Evolutionary conservation across 2,888 invertebrate species (phyloP), one percentile per base, ranked within the genome.

Genomic region (Diloba caeruleocephala): DNA sequence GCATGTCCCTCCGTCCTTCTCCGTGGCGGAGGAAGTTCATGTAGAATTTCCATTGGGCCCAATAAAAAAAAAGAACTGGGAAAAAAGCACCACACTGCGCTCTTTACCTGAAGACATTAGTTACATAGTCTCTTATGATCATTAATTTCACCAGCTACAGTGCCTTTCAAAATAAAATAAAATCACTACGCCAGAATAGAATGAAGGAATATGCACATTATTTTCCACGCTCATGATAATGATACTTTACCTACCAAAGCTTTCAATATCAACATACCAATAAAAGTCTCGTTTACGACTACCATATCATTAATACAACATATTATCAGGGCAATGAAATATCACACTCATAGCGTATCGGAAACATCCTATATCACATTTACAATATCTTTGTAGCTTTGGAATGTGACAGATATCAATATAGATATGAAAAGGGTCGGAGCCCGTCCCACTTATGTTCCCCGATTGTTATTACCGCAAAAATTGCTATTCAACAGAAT

Each of bases 401-500:
- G 67, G 66, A 79, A 81, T 82, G 77, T 84, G 84, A 83, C 82
- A 81, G 80, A 81, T 78, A 85, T 81, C 81, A 82, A 86, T 85
- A 81, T 78, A 78, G 75, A 80, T 76, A 82, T 79, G 83, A 84
- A 78, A 83, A 87, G 85, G 87, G 85, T 85, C 85, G 79, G 61
- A n/a, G 53, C 60, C 63, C 68, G 52, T 68, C 77, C 79, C 82
- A 83, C 85, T 88, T 88, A 87, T 84, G 85, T 79, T 82, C 75
- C 78, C 70, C 81, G 81, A 88, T 87, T 84, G 87, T 88, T 89
- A 88, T 88, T 84, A 83, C 85, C 85, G 76, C 83, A 83, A 84
- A 86, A 86, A 87, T 85, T 87, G 84, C 79, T 81, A 83, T 86
- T 87, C 84, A 85, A 76, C 79, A 72, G 79, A 82, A 84, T 82